Percentiles rank a stretch among this genome's conserved stretches.
Conservation (phyloP, 2,888 invertebrate species). For the Sphaerophoria taeniata region DNA sequence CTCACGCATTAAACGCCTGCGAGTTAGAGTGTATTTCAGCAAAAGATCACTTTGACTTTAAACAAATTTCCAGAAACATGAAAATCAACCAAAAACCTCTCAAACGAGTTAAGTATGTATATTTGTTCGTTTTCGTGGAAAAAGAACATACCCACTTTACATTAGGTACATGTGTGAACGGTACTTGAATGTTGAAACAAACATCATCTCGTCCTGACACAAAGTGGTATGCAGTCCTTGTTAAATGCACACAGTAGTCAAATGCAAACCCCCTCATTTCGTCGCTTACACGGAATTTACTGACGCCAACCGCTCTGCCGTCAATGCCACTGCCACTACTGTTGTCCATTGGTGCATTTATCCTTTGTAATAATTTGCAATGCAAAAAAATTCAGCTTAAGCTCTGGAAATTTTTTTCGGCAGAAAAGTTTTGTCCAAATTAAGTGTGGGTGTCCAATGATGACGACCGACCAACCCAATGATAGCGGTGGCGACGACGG, state of each 20-base stretch:
- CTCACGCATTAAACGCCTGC: too few species aligned
- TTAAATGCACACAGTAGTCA: conserved; percentile 17
- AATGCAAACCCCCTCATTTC: conserved; percentile 17
- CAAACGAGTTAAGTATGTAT: background rate
- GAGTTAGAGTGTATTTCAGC: too few species aligned
- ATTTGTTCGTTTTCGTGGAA: conserved; percentile 3
- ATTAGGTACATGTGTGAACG: background rate
- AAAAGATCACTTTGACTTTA: background rate
- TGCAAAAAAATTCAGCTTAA: background rate
- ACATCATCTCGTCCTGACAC: conserved; percentile 11
- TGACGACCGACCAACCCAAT: background rate
- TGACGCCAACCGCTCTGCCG: background rate
- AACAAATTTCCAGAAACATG: background rate
- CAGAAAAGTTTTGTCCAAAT: background rate
- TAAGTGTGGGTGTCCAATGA: background rate
- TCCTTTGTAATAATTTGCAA: background rate
- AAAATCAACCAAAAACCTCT: conserved; percentile 4
- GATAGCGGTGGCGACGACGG: background rate
- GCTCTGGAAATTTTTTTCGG: conserved; percentile 4
- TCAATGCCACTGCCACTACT: background rate
- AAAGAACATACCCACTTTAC: background rate
- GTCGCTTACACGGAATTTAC: conserved; percentile 12
- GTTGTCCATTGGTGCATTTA: background rate
- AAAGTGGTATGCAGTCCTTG: conserved; percentile 6
- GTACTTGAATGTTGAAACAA: background rate